Base-by-base conservation (phyloP, 2,113 vertebrate genomes). In the Sakesphorus luctuosus region DNA sequence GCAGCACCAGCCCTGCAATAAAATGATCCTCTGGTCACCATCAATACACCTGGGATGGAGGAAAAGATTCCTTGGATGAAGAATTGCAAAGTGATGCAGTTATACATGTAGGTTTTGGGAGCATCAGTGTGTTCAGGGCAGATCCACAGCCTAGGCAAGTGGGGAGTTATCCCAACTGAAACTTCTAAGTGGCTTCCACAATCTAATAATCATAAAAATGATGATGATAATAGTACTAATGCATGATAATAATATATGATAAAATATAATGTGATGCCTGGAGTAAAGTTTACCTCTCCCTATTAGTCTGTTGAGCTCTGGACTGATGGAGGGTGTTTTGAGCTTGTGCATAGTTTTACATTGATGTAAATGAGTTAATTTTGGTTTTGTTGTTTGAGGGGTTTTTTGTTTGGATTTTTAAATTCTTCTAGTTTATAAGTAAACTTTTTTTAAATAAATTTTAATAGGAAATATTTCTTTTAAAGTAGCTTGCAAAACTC, bases 1-100 rank as follows among this genome's bases (percentile, higher is more conserved):
- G 6, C 68, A 3, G 20, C 84, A 1, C 49, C 3, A 3, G 1
- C 13, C 18, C 8, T 50, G 72, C 80, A 3, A 0, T 4, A 5
- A 44, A 4, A 36, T 23, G 6, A 7, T 20, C 67, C 25, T 13
- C 50, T 77, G 38, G 33, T 49, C 35, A 19, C 53, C 44, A 28
- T 6, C 38, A 43, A 11, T 2, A 4, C 19, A 18, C 8, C 35
- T 11, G 53, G 2, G 11, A 28, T 0, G 31, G 33, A 73, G 59
- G 25, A 10, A 83, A 79, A 35, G 47, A 21, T 0, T 4, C 44
- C 55, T 52, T 33, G 63, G 8, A 49, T 26, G 19, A 66, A 50
- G 56, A 31, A 36, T 68, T 36, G 24, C 35, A 4, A 53, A 36
- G 58, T 23, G 25, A 67, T 38, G 13, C 19, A 18, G 7, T 46